A percentile compares a stretch with the other conserved stretches of the same genome.
These are phyloP conservation scores for Phytoseiulus persimilis DNA, from an alignment of 2,888 invertebrate genomes.

Conservation along the genomic window DNA sequence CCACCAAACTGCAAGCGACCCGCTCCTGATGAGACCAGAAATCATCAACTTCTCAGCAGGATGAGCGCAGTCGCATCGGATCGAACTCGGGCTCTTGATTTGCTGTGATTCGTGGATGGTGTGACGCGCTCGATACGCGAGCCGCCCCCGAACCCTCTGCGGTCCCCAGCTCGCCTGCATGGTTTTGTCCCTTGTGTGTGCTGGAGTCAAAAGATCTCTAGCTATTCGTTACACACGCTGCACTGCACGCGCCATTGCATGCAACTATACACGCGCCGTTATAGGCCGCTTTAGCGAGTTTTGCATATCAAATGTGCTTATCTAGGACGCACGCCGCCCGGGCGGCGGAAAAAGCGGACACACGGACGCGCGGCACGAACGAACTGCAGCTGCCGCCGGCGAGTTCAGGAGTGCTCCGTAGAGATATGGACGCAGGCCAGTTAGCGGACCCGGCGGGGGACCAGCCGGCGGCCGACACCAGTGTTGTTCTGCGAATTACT, in stretches of 20 bases:
- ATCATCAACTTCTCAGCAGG: no score
- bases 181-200: not conserved
- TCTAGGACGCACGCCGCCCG: not conserved
- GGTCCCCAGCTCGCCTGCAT: not conserved
- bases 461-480: not conserved
- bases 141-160: not conserved
- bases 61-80: no score
- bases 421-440: not conserved
- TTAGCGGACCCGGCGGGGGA: not conserved
- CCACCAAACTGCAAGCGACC: no score
- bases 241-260: not conserved
- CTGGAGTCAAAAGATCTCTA: not conserved
- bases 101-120: not conserved
- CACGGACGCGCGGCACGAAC: not conserved
- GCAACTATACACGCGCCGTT: not conserved
- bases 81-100: no score
- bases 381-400: not conserved
- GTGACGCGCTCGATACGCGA: not conserved
- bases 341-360: not conserved
- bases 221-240: not conserved
- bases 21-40: no score
- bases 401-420: not conserved
- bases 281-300: conserved; percentile 5
- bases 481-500: not conserved
- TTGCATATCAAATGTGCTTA: conserved; percentile 5